phyloP scores from a whole-genome alignment of 2,797 vertebrate species.

The Gadopsis bispinosus region DNA sequence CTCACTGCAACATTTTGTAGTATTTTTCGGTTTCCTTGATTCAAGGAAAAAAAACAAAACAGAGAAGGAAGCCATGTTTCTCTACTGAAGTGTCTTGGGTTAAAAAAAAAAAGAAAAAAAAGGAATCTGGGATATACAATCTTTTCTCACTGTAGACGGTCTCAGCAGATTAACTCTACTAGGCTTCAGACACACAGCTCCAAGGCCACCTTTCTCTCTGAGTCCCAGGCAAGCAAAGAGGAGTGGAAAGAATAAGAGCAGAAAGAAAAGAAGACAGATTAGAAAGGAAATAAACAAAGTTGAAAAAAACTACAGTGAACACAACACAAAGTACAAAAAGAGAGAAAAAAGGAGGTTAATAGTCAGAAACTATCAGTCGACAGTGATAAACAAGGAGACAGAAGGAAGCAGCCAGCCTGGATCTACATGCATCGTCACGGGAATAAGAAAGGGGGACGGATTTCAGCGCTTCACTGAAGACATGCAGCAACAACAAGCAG shows the following conservation, averaged over 20 bases:
- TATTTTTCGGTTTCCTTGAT: constrained; percentile 95
- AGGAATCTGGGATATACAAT: constrained; percentile 78
- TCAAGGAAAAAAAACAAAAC: constrained; percentile 92
- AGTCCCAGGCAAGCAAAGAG: constrained; percentile 75
- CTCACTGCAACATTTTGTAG: constrained; percentile 83
- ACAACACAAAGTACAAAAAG: constrained; percentile 9
- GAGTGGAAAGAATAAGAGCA: constrained; percentile 45
- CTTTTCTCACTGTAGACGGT: constrained; percentile 88
- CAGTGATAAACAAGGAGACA: constrained; percentile 26
- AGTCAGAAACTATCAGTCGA: constrained; percentile 46
- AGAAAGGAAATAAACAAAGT: constrained; percentile 31
- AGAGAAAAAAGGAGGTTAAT: constrained; percentile 42
- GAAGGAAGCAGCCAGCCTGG: constrained; percentile 47
- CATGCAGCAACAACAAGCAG: constrained; percentile 74
- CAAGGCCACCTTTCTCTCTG: constrained; percentile 95
- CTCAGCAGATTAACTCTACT: constrained; percentile 91
- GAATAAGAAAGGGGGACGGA: constrained; percentile 40
- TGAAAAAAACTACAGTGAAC: constrained; percentile 21
- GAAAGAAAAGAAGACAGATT: constrained; percentile 27
- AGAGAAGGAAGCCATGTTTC: constrained; percentile 87
- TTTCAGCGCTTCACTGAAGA: constrained; percentile 65
- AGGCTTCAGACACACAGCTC: constrained; percentile 92
- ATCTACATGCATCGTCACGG: constrained; percentile 63
- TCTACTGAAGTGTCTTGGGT: constrained; percentile 86
- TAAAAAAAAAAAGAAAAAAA: constrained; percentile 44